Evolutionary conservation across 2,888 invertebrate species (phyloP), one percentile per base, ranked within the genome.

Genomic region (Eucera pruinosa): DNA sequence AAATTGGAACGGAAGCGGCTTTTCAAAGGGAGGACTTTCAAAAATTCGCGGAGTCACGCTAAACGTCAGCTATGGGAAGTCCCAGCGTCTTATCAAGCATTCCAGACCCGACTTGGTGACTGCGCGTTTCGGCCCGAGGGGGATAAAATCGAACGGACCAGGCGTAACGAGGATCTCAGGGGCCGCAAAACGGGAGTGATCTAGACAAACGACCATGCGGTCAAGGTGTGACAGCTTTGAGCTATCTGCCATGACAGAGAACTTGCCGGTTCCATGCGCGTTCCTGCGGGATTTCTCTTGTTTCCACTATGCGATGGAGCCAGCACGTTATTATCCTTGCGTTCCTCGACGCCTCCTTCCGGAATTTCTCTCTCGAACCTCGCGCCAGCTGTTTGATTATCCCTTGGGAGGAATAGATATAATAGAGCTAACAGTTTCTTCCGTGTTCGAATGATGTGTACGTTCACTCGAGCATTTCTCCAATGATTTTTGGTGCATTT

Each of bases 131-230:
- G 58, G 54, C 64, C 62, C 55, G 11, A 13, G 64, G 71, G 71
- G 81, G 74, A 72, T 77, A 66, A 78, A 81, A 81, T 74, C 75
- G 72, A 68, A 71, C 75, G 52, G 76, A 62, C 45, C 57, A 36
- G 39, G 60, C 66, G 78, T 78, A 76, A 81, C 79, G 80, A 73
- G 60, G 79, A 78, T 84, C 84, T 81, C 80, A 61, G 50, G 82
- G 80, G 67, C 64, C 70, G 69, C 61, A 69, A 78, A 78, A 71
- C 57, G 81, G 81, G 84, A 82, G 87, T 89, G 90, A 91, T 90
- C 89, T 84, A 90, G 90, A 91, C 90, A 90, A 91, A 91, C 90
- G 91, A 90, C 85, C 82, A 78, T 84, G 88, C 82, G 90, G 90
- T 90, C 88, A 88, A 86, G 83, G 85, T 88, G 88, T 88, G 90